Evolutionary conservation across 2,888 invertebrate genomes (phyloP), one percentile per base, ranked within the genome.

Genomic region (Catocala fraxini): DNA sequence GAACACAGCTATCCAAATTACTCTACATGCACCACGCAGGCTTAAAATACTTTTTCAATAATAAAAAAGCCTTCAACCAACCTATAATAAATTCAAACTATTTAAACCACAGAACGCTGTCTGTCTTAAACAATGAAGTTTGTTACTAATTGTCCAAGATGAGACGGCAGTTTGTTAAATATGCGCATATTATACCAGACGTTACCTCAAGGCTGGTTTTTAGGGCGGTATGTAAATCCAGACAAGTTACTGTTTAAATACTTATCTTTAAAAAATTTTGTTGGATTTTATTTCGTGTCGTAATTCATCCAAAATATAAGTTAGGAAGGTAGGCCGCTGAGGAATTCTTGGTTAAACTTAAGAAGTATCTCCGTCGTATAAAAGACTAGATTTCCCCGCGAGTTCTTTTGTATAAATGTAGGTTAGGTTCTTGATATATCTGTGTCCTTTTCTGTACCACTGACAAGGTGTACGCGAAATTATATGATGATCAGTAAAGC

Each of bases 131-230:
- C 70, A 70, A 72, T 65, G 58, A 62, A 54, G 34, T 56, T 55
- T 65, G 68, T 72, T 66, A 65, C 86, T 92, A 91, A 92, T 92
- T 91, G 90, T 91, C 85, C 63, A 69, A 79, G 81, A 89, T 92
- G 92, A 92, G 77, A 75, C 60, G 70, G 88, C 90, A 74, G 77
- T 86, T 84, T 79, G 71, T 86, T 84, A 85, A 77, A 83, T 87
- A 90, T 91, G 91, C 87, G 87, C 89, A 91, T 90, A 89, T 82
- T 81, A 69, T 65, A 71, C 47, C 35, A 63, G 13, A 52, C n/a
- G 9, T 53, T 48, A 56, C 60, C 63, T 65, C 53, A 53, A 25
- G 68, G 58, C 73, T 68, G 65, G 63, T 68, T 76, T 73, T 51
- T 66, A 68, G 65, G 56, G 67, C 61, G 59, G 63, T 73, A 67